phyloP scores from a whole-genome alignment of 2,888 invertebrate genomes.

The Celastrina argiolus region DNA sequence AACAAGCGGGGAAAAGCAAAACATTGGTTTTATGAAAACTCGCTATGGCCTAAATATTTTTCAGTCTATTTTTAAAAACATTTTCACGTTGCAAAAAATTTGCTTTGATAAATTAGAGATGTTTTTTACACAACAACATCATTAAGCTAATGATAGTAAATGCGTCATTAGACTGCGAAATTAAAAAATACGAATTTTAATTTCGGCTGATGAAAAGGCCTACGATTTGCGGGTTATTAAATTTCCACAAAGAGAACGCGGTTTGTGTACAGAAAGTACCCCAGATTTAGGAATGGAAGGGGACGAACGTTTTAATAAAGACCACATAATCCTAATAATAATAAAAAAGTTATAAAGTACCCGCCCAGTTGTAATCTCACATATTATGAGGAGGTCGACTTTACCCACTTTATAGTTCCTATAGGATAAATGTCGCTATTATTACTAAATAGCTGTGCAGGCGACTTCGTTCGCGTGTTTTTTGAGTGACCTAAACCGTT shows the following conservation, averaged over 20 bases:
- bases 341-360: too few relatives aligned
- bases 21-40: conserved; percentile 2
- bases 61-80: not conserved
- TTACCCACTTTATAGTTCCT: too few relatives aligned
- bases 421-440: too few relatives aligned
- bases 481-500: too few relatives aligned
- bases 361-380: too few relatives aligned
- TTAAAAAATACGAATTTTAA: conserved; percentile 9
- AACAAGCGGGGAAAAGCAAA: not conserved
- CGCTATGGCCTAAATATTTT: not conserved
- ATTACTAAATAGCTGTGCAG: too few relatives aligned
- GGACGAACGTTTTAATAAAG: not conserved
- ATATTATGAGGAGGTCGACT: too few relatives aligned
- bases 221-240: conserved; percentile 13
- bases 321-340: not conserved
- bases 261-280: not conserved
- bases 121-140: not conserved
- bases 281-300: not conserved
- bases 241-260: conserved; percentile 7
- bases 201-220: not conserved
- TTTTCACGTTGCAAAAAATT: not conserved
- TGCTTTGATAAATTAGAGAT: not conserved
- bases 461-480: too few relatives aligned
- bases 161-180: not conserved
- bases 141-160: conserved; percentile 6